A percentile compares a stretch with the other conserved stretches of the same genome.
Evolutionary conservation across 2,888 invertebrate species (phyloP).

Genomic region (Leptopilina syphax): DNA sequence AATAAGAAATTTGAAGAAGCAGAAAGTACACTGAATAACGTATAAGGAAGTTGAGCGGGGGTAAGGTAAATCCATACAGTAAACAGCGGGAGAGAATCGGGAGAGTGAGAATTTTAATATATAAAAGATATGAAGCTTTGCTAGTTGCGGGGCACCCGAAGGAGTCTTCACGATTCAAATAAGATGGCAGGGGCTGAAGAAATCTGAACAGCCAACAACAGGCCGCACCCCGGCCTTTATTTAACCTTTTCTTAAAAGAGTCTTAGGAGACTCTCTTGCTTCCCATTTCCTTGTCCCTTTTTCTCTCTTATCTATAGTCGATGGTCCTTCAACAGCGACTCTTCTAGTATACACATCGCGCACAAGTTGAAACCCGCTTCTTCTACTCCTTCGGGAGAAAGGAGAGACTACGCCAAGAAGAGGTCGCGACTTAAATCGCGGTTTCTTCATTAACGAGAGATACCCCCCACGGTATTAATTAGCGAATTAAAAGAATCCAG

Average conservation of each 20-base stretch:
- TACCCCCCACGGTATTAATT: slow-evolving; percentile 69
- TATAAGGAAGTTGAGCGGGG: slow-evolving; percentile 50
- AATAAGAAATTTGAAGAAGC: slow-evolving; percentile 20
- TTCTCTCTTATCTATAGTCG: slow-evolving; percentile 56
- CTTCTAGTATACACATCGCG: slow-evolving; percentile 19
- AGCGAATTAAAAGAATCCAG: slow-evolving; percentile 70
- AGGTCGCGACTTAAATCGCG: slow-evolving; percentile 57
- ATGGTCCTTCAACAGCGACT: slow-evolving; percentile 56
- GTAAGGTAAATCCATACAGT: slow-evolving; percentile 59
- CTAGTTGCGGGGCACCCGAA: slow-evolving; percentile 59
- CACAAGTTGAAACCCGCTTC: background rate
- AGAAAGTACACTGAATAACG: slow-evolving; percentile 32
- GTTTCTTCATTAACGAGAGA: slow-evolving; percentile 60
- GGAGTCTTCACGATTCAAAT: slow-evolving; percentile 70
- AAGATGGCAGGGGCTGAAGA: slow-evolving; percentile 63
- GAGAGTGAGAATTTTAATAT: slow-evolving; percentile 71
- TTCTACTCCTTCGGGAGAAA: slow-evolving; percentile 51
- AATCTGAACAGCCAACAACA: slow-evolving; percentile 76
- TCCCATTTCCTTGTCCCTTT: slow-evolving; percentile 22
- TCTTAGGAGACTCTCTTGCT: slow-evolving; percentile 57
- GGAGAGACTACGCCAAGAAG: slow-evolving; percentile 24
- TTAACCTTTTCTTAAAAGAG: slow-evolving; percentile 61
- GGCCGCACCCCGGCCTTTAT: slow-evolving; percentile 58
- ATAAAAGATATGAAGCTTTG: slow-evolving; percentile 73
- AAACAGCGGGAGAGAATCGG: slow-evolving; percentile 51